A percentile compares a stretch with the other conserved stretches of the same genome.
Evolutionary conservation across 2,888 invertebrate species (phyloP).

Genomic region (Orgyia antiqua): DNA sequence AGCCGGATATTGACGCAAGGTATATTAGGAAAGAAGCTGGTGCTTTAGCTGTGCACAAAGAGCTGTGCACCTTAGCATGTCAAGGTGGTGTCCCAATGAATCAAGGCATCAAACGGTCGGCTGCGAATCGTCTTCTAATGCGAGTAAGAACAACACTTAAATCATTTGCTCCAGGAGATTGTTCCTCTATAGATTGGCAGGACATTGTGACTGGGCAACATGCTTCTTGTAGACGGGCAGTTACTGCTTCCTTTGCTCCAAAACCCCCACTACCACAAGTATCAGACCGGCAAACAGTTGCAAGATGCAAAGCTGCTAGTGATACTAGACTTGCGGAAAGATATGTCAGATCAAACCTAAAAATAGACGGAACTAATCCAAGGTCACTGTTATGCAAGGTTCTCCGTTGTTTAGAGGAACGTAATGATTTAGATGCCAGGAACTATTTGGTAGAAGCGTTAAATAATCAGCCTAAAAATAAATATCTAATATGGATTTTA

Average conservation of each 20-base stretch:
- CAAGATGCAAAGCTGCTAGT: conserved; percentile 49
- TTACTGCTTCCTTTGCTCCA: conserved; percentile 62
- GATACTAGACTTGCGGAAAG: conserved; percentile 44
- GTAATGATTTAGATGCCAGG: conserved; percentile 41
- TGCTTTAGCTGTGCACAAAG: conserved; percentile 63
- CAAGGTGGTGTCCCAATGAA: conserved; percentile 52
- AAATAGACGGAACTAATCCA: conserved; percentile 38
- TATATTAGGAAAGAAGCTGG: conserved; percentile 55
- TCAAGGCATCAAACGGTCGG: conserved; percentile 62
- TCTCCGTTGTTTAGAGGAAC: conserved; percentile 52
- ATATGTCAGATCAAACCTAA: conserved; percentile 39
- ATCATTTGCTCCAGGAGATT: conserved; percentile 52
- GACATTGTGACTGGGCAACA: conserved; percentile 62
- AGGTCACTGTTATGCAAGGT: conserved; percentile 47
- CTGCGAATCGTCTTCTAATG: conserved; percentile 58
- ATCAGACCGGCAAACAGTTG: conserved; percentile 37
- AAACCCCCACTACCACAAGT: conserved; percentile 41
- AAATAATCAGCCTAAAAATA: conserved; percentile 41
- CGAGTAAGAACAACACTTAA: conserved; percentile 57
- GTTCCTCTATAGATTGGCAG: conserved; percentile 52
- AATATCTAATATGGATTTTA: conserved; percentile 57
- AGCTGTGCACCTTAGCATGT: conserved; percentile 51
- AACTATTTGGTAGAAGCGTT: conserved; percentile 45
- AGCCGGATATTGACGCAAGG: conserved; percentile 43
- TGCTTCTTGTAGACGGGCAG: conserved; percentile 55